Evolutionary conservation across 2,797 vertebrate genomes (phyloP), one percentile per base, ranked within the genome.

Genomic region (Anguilla anguilla): DNA sequence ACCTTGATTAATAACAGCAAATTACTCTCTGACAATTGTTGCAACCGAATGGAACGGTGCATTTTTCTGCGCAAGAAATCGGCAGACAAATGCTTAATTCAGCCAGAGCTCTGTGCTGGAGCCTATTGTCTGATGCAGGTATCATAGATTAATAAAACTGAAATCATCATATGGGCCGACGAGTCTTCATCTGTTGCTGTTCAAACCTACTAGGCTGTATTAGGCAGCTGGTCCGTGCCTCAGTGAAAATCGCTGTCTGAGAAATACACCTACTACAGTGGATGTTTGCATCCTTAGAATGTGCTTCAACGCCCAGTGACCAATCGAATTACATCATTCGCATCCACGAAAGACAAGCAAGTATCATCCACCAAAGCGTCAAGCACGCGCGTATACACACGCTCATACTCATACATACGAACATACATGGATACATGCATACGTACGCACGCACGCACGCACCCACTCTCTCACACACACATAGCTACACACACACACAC

Each of bases 251-350:
- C 43, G 35, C 69, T 67, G 35, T 79, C 64, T 10, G 49, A 59
- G 46, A 6, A 35, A 74, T 49, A 86, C 69, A 79, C 35, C 49
- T 86, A 85, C 59, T 85, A 35, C 43, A 51, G 79, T 6, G 43
- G 46, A 39, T 86, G 72, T 46, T 46, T 39, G 51, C 86, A 81
- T 86, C 86, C 53, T 77, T 49, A 28, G 51, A 13, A 64, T n/a
- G 72, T 74, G n/a, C 51, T 79, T 39, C 51, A 57, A 86, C 72
- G 74, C 86, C 69, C 69, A 55, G 49, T 86, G 35, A 53, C 72
- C 72, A 86, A 86, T 86, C 53, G 53, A 53, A 86, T 79, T 86
- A 79, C 86, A 57, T 79, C 51, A 79, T 77, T 77, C 28, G 15
- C 72, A 59, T 19, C 53, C 35, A 35, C 35, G 19, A 49, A n/a